phyloP scores from a whole-genome alignment of 2,797 vertebrate species.

The Danio kyathit region DNA sequence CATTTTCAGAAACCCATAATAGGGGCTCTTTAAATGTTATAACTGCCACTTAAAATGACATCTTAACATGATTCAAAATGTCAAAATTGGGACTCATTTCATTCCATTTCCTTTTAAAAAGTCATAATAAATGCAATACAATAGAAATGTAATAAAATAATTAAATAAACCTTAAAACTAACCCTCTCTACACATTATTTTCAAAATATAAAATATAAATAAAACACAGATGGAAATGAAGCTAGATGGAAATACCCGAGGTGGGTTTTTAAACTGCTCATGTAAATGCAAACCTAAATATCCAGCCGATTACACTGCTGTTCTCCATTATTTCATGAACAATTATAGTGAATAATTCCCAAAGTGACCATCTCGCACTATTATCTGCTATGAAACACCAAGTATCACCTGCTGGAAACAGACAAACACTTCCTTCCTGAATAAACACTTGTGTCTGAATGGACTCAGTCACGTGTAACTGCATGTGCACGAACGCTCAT shows the following conservation, averaged over 20 bases:
- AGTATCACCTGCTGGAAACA: constrained; percentile 19
- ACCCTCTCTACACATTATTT: too few relatives aligned
- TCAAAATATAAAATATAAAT: background rate
- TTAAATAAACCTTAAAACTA: too few relatives aligned
- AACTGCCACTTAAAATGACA: too few relatives aligned
- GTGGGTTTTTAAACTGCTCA: background rate
- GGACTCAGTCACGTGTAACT: background rate
- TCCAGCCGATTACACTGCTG: background rate
- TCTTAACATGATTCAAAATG: too few relatives aligned
- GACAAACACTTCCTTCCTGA: constrained; percentile 16
- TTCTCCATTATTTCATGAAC: constrained; percentile 17
- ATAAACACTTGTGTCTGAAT: constrained; percentile 25
- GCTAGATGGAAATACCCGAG: background rate
- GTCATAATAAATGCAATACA: too few relatives aligned
- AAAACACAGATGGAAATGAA: background rate
- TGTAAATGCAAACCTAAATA: constrained; percentile 2
- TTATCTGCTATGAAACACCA: constrained; percentile 8
- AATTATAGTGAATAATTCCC: constrained; percentile 2
- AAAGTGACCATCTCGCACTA: background rate
- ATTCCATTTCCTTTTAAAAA: too few relatives aligned
- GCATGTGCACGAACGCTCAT: constrained; percentile 64
- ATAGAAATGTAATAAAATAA: too few relatives aligned
- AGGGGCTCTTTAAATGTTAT: too few relatives aligned
- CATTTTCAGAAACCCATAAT: too few relatives aligned
- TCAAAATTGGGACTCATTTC: too few relatives aligned